Conservation (phyloP, 2,888 invertebrate genomes). For the Melanophora roralis region DNA sequence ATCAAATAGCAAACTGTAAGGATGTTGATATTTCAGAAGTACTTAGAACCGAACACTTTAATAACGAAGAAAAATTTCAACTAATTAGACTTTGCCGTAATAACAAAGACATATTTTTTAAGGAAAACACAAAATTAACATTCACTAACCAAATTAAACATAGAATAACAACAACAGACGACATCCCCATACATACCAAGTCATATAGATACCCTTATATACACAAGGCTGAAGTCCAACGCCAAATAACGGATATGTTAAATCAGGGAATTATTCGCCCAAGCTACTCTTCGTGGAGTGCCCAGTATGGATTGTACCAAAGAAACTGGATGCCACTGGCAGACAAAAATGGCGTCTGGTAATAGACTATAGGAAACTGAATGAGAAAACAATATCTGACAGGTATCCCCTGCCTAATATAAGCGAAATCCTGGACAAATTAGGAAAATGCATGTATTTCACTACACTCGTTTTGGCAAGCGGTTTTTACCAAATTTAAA, state of each 20-base stretch:
- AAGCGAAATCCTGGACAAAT: slow-evolving; percentile 39
- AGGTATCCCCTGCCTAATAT: slow-evolving; percentile 43
- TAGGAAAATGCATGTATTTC: slow-evolving; percentile 12
- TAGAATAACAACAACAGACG: slow-evolving; percentile 8
- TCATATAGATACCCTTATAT: slow-evolving; percentile 34
- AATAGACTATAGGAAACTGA: slow-evolving; percentile 32
- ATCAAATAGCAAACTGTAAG: too few species aligned
- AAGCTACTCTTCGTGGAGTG: slow-evolving; percentile 14
- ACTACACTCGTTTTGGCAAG: too few species aligned
- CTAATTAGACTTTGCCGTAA: not conserved
- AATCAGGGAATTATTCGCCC: slow-evolving; percentile 21
- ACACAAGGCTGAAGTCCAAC: slow-evolving; percentile 28
- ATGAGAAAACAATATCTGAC: slow-evolving; percentile 30
- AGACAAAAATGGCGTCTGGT: slow-evolving; percentile 21
- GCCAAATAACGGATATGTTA: slow-evolving; percentile 43
- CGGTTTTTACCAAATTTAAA: too few species aligned
- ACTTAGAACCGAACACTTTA: slow-evolving; percentile 1
- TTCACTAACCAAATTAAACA: slow-evolving; percentile 36
- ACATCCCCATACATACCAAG: slow-evolving; percentile 20
- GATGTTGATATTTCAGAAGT: too few species aligned
- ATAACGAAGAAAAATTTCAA: slow-evolving; percentile 12
- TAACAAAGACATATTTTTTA: not conserved
- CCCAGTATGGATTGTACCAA: slow-evolving; percentile 31
- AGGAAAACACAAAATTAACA: not conserved
- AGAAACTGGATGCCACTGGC: slow-evolving; percentile 21